phyloP scores from a whole-genome alignment of 23 tunicate genomes.

The Aplidium turbinatum region DNA sequence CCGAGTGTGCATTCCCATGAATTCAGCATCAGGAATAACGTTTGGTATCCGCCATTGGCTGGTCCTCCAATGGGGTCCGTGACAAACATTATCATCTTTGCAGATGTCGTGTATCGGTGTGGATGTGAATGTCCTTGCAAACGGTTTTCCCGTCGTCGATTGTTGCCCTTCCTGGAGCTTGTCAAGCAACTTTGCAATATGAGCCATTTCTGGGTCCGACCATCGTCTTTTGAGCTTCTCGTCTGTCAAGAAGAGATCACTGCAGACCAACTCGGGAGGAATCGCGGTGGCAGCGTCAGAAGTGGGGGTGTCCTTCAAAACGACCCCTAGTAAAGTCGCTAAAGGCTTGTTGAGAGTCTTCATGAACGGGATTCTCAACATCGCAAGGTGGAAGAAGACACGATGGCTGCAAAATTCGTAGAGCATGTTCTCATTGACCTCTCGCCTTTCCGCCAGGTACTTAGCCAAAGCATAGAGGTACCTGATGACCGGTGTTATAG shows the following conservation, averaged over 20 bases:
- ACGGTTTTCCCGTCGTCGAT: no score
- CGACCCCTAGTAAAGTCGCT: constrained; percentile 24
- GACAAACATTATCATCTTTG: no score
- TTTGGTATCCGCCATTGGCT: no score
- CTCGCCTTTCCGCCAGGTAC: neutral
- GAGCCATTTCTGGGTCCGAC: constrained; percentile 4
- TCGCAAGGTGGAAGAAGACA: constrained; percentile 10
- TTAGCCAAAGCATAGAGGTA: constrained; percentile 9
- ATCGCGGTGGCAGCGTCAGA: constrained; percentile 11
- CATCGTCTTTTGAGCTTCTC: constrained; percentile 5
- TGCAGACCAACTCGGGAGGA: neutral
- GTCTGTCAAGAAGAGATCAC: neutral
- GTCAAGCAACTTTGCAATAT: neutral
- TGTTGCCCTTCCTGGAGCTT: no score
- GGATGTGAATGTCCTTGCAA: no score
- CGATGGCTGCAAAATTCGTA: constrained; percentile 39
- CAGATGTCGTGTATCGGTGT: no score
- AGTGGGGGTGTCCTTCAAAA: neutral
- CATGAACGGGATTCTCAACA: constrained; percentile 35
- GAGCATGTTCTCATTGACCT: neutral
- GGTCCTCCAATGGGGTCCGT: no score
- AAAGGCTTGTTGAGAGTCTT: constrained; percentile 21
- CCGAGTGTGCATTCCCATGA: no score
- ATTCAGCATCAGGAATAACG: no score
- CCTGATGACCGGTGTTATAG: constrained; percentile 17